phyloP scores from a whole-genome alignment of 1,140 invertebrate genomes.

The Saccostrea cuccullata region DNA sequence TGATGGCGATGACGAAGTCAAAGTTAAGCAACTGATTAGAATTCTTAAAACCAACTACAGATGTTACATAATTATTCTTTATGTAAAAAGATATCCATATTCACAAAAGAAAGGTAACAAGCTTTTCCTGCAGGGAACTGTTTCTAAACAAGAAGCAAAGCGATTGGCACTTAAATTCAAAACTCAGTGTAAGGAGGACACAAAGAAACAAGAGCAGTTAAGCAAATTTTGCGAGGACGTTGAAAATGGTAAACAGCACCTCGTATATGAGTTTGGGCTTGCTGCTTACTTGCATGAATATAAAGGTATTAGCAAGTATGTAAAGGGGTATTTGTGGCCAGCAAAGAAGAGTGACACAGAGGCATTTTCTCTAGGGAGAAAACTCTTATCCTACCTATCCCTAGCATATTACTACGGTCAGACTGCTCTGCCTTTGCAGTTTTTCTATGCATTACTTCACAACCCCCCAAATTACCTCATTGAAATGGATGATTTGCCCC shows the following conservation, averaged over 20 bases:
- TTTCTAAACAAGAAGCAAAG: constrained; percentile 48
- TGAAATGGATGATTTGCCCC: constrained; percentile 53
- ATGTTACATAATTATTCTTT: constrained; percentile 53
- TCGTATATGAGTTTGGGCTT: constrained; percentile 61
- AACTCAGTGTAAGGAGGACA: constrained; percentile 47
- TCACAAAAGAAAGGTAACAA: neutral
- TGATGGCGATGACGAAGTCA: constrained; percentile 64
- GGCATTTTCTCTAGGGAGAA: constrained; percentile 48
- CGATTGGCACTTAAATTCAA: constrained; percentile 50
- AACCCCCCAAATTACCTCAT: constrained; percentile 42
- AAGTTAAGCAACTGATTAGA: constrained; percentile 48
- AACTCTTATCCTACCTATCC: constrained; percentile 56
- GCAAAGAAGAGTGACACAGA: constrained; percentile 25
- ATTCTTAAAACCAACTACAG: constrained; percentile 28
- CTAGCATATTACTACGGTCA: constrained; percentile 65
- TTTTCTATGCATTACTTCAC: constrained; percentile 54
- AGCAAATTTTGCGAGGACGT: constrained; percentile 42
- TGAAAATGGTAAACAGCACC: constrained; percentile 16
- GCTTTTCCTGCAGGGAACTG: constrained; percentile 44
- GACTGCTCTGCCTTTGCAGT: constrained; percentile 60
- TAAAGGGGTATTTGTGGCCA: constrained; percentile 59
- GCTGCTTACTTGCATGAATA: constrained; percentile 58
- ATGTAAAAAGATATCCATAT: constrained; percentile 58
- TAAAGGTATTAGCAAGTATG: constrained; percentile 55
- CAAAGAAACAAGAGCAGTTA: constrained; percentile 39